phyloP scores from a whole-genome alignment of 2,113 vertebrate genomes.

The Corythornis madagascariensis region DNA sequence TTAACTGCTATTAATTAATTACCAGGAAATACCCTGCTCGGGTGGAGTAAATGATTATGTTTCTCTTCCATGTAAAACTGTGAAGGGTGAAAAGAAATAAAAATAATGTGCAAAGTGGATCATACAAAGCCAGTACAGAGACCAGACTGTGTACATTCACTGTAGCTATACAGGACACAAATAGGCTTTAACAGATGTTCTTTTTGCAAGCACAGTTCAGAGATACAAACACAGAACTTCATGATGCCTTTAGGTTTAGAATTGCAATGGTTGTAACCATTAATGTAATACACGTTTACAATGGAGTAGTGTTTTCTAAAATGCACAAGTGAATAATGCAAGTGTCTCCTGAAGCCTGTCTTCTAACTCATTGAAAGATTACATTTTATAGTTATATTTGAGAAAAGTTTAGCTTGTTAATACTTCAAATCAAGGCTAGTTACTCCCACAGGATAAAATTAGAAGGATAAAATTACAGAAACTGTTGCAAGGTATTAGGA shows the following conservation, averaged over 20 bases:
- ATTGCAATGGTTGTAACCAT: not conserved
- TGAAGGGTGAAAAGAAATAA: not conserved
- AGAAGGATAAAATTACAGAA: not conserved
- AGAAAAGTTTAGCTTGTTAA: not conserved
- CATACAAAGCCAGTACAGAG: not conserved
- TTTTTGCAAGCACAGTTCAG: not conserved
- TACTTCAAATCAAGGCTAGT: not conserved
- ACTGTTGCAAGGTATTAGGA: not conserved
- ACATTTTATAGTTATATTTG: not conserved
- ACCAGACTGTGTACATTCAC: not conserved
- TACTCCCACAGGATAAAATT: not conserved
- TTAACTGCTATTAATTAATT: slow-evolving; percentile 52
- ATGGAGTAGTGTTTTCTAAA: not conserved
- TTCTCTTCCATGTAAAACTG: not conserved
- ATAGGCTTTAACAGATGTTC: not conserved
- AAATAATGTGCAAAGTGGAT: not conserved
- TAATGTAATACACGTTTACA: not conserved
- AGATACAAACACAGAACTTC: not conserved
- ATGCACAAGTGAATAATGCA: not conserved
- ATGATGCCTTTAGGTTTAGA: not conserved
- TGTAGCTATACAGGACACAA: not conserved
- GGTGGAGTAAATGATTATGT: slow-evolving; percentile 24
- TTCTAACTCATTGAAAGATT: not conserved
- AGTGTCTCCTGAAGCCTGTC: not conserved
- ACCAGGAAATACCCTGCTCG: slow-evolving; percentile 44